Percentiles rank a stretch among this genome's conserved stretches.
Conservation (phyloP, 1,140 invertebrate species). For the Drosophila auraria region DNA sequence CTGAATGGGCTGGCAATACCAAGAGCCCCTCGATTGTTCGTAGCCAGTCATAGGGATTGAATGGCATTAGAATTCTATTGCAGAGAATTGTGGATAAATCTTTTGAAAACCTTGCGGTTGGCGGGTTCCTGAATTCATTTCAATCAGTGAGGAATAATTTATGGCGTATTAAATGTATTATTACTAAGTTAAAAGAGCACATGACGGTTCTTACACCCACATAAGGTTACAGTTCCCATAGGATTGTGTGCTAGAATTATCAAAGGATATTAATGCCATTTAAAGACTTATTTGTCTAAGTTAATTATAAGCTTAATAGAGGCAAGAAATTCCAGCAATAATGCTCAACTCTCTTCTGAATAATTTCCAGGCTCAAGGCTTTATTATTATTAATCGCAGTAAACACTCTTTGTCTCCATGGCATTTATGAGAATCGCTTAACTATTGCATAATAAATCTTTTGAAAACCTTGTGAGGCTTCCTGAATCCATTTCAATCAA, state of each 20-base stretch:
- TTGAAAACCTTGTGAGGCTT: neutral
- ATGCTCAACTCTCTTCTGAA: too few species aligned
- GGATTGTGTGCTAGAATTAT: too few species aligned
- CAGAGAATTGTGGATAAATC: neutral
- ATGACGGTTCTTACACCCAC: neutral
- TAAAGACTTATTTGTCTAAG: too few species aligned
- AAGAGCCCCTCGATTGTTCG: conserved; percentile 20
- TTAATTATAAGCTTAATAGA: too few species aligned
- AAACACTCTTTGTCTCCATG: neutral
- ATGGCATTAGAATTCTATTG: neutral
- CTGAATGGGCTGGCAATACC: conserved; percentile 6
- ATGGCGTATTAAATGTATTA: neutral
- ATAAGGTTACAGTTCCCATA: neutral
- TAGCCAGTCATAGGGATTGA: neutral
- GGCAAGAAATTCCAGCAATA: too few species aligned
- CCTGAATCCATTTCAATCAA: conserved; percentile 1
- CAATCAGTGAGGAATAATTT: conserved; percentile 1
- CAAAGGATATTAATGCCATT: neutral
- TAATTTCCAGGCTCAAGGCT: too few species aligned
- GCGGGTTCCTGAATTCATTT: conserved; percentile 1
- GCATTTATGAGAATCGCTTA: conserved; percentile 45
- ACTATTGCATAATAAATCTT: conserved; percentile 41
- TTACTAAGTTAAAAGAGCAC: neutral
- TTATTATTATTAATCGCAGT: conserved; percentile 35
- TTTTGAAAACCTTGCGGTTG: neutral